Base-by-base conservation (phyloP, 2,797 vertebrate species). In the Cyprinodon diabolis region DNA sequence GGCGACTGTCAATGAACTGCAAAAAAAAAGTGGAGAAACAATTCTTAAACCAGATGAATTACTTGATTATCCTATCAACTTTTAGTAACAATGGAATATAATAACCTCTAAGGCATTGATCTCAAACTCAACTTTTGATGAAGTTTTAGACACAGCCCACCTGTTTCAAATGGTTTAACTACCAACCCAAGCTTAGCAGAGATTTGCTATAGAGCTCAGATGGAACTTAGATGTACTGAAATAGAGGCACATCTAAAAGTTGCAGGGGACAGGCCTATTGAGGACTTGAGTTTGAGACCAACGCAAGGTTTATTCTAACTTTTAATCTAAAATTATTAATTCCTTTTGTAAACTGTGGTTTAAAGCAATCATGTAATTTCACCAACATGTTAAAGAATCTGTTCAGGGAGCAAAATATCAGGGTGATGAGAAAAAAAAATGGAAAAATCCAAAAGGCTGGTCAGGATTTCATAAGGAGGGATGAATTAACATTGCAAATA, bases 1-100 rank as follows among this genome's bases (percentile, higher is more conserved):
- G 60, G 0, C 96, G 95, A 13, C 66, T 82, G 51, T 98, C 96
- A 0, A 97, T 96, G 80, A 98, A 98, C 97, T 98, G 76, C 21
- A 67, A 49, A 45, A 66, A 2, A 57, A 6, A 66, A 62, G 14
- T 0, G 6, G 0, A 65, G 40, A 45, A 45, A 65, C 62, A 65
- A 19, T 19, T n/a, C 45, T 23, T 21, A 62, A 51, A 47, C 0
- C 60, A 4, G 0, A 63, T 21, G 0, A 21, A 35, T 5, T 43
- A 63, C 19, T 45, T 40, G 45, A 6, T 63, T 45, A n/a, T 3
- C n/a, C 62, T 14, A 43, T 45, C n/a, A 65, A 45, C 40, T 43
- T n/a, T n/a, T 4, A 6, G 12, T 63, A n/a, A 37, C 19, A 10
- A 21, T 21, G 10, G 17, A 63, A 43, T 63, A 43, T 45, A 5